Conservation (phyloP, 2,113 vertebrate species). For the Gorilla gorilla region DNA sequence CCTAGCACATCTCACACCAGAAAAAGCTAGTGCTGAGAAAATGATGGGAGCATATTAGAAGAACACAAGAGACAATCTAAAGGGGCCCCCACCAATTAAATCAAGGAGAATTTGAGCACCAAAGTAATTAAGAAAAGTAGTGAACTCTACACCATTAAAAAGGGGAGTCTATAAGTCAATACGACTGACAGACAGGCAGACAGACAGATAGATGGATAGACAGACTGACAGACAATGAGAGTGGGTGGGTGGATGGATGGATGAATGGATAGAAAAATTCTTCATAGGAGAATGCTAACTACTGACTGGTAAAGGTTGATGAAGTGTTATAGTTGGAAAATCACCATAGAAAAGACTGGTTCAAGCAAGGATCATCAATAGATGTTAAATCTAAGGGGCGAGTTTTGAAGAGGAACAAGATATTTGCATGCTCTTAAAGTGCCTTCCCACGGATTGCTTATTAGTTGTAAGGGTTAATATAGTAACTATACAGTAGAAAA, state of each 20-base stretch:
- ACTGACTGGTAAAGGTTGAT: background rate
- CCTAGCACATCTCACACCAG: background rate
- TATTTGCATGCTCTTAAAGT: background rate
- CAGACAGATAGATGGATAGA: background rate
- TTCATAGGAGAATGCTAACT: background rate
- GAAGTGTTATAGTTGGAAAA: background rate
- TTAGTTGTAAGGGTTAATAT: background rate
- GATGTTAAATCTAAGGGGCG: background rate
- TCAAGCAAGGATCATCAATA: background rate
- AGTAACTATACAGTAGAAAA: background rate
- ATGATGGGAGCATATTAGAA: background rate
- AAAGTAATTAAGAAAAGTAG: background rate
- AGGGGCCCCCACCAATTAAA: background rate
- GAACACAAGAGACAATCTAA: background rate
- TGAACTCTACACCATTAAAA: background rate
- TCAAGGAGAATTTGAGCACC: background rate
- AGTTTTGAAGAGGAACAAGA: slow-evolving; percentile 1
- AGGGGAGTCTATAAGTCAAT: background rate
- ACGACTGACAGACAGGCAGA: background rate
- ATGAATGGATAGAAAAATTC: background rate
- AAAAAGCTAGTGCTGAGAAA: background rate
- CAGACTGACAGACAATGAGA: background rate
- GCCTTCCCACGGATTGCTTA: background rate
- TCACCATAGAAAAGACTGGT: background rate
- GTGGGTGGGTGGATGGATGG: background rate